These are phyloP conservation scores for Thumatha senex DNA, from an alignment of 2,888 invertebrate species.

Conservation along the genomic window DNA sequence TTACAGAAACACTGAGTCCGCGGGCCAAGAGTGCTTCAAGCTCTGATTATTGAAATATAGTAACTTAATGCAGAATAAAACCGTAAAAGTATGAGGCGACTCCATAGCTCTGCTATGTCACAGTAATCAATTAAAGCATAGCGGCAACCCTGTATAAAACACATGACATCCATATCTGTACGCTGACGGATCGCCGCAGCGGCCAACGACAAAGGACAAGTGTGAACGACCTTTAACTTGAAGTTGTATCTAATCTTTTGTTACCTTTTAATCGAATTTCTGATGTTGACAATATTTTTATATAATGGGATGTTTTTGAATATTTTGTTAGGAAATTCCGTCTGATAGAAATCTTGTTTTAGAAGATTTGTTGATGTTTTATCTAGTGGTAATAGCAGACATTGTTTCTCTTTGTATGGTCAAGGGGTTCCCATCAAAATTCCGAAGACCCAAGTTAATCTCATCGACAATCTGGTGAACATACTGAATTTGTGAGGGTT, in stretches of 20 bases:
- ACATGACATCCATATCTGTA: conserved; percentile 54
- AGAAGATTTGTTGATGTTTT: neutral
- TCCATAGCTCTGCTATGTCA: conserved; percentile 37
- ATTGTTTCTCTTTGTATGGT: no score
- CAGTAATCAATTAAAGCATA: conserved; percentile 55
- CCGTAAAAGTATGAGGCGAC: conserved; percentile 5
- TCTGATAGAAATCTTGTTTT: neutral
- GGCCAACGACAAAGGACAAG: conserved; percentile 35
- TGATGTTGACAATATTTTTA: conserved; percentile 13
- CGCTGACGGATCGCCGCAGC: conserved; percentile 56
- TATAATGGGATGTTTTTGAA: conserved; percentile 9
- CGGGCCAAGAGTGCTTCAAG: no score
- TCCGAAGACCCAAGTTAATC: no score
- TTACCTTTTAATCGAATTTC: conserved; percentile 32
- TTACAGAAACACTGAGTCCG: no score
- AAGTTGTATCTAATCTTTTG: conserved; percentile 33
- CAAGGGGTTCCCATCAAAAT: no score
- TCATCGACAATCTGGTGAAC: no score
- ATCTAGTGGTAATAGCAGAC: neutral
- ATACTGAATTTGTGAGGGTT: no score
- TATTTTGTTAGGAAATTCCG: conserved; percentile 1
- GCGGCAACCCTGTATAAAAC: conserved; percentile 42
- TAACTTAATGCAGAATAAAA: neutral
- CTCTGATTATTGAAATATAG: no score
- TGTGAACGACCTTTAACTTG: conserved; percentile 36